These are phyloP conservation scores for Halcyon chelicuti DNA, from an alignment of 2,797 vertebrate genomes.

Conservation along the genomic window DNA sequence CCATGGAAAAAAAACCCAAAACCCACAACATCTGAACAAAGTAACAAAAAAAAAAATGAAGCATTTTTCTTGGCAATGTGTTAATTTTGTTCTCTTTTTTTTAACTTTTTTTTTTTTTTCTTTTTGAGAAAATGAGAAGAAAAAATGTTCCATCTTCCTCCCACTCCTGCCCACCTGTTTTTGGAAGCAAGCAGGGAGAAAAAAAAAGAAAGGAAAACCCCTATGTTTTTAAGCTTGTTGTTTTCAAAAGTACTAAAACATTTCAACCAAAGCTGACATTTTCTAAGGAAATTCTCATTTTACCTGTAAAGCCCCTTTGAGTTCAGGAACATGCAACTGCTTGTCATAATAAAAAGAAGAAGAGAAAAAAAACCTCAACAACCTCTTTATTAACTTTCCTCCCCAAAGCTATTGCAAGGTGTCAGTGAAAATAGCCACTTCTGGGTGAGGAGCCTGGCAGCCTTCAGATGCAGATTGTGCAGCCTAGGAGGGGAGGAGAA, in stretches of 20 bases:
- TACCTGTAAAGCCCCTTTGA: background rate
- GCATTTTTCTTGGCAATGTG: background rate
- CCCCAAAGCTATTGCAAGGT: background rate
- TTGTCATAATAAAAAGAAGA: background rate
- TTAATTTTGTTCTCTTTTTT: background rate
- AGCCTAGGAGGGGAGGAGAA: background rate
- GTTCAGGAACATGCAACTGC: background rate
- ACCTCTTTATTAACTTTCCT: background rate
- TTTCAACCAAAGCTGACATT: background rate
- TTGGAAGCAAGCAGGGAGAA: background rate
- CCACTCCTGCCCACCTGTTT: background rate
- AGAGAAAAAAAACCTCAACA: too few species aligned
- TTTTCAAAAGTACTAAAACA: slow-evolving; percentile 7
- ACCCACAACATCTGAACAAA: background rate
- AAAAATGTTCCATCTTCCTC: background rate
- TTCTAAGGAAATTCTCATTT: slow-evolving; percentile 13
- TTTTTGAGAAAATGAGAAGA: background rate
- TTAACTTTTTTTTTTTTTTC: background rate
- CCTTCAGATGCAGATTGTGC: background rate
- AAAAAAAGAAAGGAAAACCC: background rate
- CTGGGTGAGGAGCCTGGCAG: background rate
- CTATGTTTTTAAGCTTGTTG: background rate
- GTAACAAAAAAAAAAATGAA: background rate
- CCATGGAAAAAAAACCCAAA: background rate
- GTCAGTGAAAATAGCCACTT: background rate